These are phyloP conservation scores for Cavia porcellus DNA, from an alignment of 2,113 vertebrate genomes.

Conservation along the genomic window DNA sequence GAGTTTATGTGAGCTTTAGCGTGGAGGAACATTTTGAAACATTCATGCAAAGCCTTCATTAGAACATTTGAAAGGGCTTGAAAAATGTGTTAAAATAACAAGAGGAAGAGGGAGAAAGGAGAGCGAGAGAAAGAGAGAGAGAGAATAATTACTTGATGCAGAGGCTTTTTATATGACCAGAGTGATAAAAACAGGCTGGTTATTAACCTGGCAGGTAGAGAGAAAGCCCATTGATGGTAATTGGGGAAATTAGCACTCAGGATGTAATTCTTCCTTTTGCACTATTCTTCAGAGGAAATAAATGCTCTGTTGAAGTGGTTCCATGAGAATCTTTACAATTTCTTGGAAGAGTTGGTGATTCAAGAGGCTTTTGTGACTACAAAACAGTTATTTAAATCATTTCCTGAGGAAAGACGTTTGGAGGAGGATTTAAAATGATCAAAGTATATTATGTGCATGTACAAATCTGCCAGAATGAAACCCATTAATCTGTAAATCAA, in stretches of 20 bases:
- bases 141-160: constrained; percentile 56
- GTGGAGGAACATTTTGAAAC: constrained; percentile 5
- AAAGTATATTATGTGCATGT: not conserved
- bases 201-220: constrained; percentile 78
- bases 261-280: constrained; percentile 32
- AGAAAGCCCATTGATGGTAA: constrained; percentile 62
- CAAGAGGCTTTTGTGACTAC: constrained; percentile 67
- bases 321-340: constrained; percentile 70
- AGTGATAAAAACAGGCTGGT: constrained; percentile 67
- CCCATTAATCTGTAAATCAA: not conserved
- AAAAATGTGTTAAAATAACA: constrained; percentile 69
- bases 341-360: constrained; percentile 72
- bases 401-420: constrained; percentile 63
- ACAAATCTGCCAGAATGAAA: not conserved
- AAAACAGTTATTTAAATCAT: constrained; percentile 73
- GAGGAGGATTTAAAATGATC: constrained; percentile 25
- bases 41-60: constrained; percentile 44
- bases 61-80: constrained; percentile 56
- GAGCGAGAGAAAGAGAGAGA: not conserved
- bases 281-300: constrained; percentile 67
- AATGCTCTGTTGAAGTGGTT: constrained; percentile 66
- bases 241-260: constrained; percentile 60
- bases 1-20: constrained; percentile 23
- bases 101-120: not conserved
- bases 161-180: constrained; percentile 30